Conservation (phyloP, 1,140 invertebrate genomes). For the Trissolcus basalis region DNA sequence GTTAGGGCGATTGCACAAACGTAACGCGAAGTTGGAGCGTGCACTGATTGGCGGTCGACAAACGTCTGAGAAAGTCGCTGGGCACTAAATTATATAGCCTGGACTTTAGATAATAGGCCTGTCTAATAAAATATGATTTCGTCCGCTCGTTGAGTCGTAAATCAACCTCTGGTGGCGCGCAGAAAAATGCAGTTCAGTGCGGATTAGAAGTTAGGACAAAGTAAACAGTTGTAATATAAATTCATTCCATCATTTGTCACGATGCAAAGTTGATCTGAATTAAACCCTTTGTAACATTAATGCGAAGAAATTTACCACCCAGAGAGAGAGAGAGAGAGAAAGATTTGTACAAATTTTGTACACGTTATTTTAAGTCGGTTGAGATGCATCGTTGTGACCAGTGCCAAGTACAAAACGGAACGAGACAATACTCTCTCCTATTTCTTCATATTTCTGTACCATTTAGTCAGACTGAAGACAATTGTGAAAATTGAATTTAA, state of each 20-base stretch:
- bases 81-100: slow-evolving; percentile 45
- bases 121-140: slow-evolving; percentile 38
- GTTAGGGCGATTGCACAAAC: slow-evolving; percentile 68
- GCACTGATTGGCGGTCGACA: slow-evolving; percentile 42
- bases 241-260: slow-evolving; percentile 1
- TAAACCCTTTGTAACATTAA: too few relatives aligned
- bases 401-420: too few relatives aligned
- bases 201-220: not conserved
- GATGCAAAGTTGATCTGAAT: not conserved
- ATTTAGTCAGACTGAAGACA: too few relatives aligned
- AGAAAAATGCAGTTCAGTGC: not conserved
- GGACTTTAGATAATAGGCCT: slow-evolving; percentile 32
- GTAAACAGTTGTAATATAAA: not conserved
- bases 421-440: too few relatives aligned
- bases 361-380: too few relatives aligned
- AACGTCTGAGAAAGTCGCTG: slow-evolving; percentile 39
- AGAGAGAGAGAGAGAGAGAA: too few relatives aligned
- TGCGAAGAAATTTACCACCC: too few relatives aligned
- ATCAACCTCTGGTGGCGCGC: slow-evolving; percentile 2
- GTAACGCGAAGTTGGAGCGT: slow-evolving; percentile 51
- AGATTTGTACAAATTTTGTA: too few relatives aligned
- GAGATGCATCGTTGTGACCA: too few relatives aligned
- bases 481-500: too few relatives aligned
- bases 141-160: slow-evolving; percentile 19
- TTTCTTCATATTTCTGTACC: not conserved